Base-by-base conservation (phyloP, 2,797 vertebrate genomes). In the Micromesistius poutassou region DNA sequence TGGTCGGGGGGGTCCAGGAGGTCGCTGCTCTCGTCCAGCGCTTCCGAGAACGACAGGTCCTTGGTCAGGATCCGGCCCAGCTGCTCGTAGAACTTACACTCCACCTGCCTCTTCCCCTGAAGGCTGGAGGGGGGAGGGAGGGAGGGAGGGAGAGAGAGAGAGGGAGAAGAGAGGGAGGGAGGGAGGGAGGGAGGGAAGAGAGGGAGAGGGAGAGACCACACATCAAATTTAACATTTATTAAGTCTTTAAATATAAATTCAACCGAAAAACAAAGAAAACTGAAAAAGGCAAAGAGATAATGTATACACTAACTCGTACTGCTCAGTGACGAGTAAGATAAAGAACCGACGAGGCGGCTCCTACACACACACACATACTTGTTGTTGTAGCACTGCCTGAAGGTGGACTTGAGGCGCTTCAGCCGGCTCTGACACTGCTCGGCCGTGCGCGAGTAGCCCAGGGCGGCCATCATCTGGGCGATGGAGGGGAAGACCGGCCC, bases 351-450 rank as follows among this genome's bases (percentile, higher is more conserved):
- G 28, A 8, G 3, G 3, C 16, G 5, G 62, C 19, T 2, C 13
- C 31, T 46, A 19, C 6, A 0, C n/a, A n/a, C n/a, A 36, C 13
- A 40, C 25, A 35, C 87, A 0, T 85, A 93, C 92, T 92, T 94
- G 90, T 88, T 94, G 71, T 93, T 91, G 75, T 92, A 91, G 88
- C 90, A 91, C 13, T 94, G 93, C 80, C 92, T 90, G 83, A 93
- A 94, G 78, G 76, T 89, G 0, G 91, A 80, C 74, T 92, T 94
- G 50, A 94, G 83, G 76, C 93, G 84, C 50, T 94, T 94, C 72
- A 94, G 81, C 30, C 93, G 83, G 0, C 91, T 92, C 71, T 94
- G 93, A 85, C 93, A 94, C 83, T 94, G 93, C 75, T 94, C 93
- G 0, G 92, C 89, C 0, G 92, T 93, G 12, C 93, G 82, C 72